Evolutionary conservation across 2,888 invertebrate species (phyloP), one percentile per base, ranked within the genome.

Genomic region (Pandemis heparana): DNA sequence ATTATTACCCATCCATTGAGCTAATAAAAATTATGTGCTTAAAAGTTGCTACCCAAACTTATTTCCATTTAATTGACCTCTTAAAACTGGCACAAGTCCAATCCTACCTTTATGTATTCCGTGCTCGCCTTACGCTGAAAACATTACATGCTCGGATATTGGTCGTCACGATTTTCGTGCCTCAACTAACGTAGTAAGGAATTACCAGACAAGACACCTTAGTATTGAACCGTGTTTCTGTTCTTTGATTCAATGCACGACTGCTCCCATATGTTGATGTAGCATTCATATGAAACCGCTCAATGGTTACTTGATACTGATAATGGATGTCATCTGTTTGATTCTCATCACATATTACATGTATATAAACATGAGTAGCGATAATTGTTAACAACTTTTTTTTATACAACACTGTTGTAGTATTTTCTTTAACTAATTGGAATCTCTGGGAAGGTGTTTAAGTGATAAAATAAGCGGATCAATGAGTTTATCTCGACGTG

Each of bases 81-180:
- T 46, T 53, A n/a, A 16, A 39, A 39, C 63, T 43, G 8, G 59
- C 64, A 46, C 68, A 46, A 46, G 32, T 61, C 51, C 48, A 48
- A 41, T n/a, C n/a, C 51, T 16, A 63, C 39, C 63, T 59, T 23
- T 48, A 32, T 14, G 64, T 64, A 48, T 32, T 69, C 74, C 64
- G 51, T 38, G 64, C 74, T 53, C 70, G 74, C 51, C 78, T 77
- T 82, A 79, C 79, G 81, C 85, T 81, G 80, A 78, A 81, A 85
- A 82, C 85, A 85, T 85, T 53, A 56, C 66, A 51, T 60, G 60
- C 65, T 53, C 74, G 41, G 74, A 65, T 88, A 89, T 89, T 86
- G 83, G 76, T 75, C 75, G 87, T 90, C 91, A 91, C 91, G 91
- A 90, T 75, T 84, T 85, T 87, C 88, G 86, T 89, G 88, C 23